Evolutionary conservation across 92 coral and sea anemone genomes (phyloP), one percentile per base, ranked within the genome.

Genomic region (Phymanthus crucifer): DNA sequence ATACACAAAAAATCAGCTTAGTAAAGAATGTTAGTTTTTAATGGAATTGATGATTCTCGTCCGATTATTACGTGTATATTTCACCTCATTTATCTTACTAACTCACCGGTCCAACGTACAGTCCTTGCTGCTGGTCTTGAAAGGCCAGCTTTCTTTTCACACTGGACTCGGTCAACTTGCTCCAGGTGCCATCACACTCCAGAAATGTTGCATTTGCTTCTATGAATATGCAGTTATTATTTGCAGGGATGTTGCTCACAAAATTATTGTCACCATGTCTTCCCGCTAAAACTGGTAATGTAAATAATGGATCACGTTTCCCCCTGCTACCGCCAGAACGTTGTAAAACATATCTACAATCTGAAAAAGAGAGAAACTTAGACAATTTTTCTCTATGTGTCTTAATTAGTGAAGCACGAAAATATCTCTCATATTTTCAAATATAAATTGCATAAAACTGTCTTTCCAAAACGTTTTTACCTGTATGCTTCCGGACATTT

Each of bases 141-240:
- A 82, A 74, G 18, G 54, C 31, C 54, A 68, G 35, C 37, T 78
- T 32, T 17, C 18, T 43, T 31, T 37, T 43, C 66, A 78, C 27
- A 10, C 6, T 68, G 36, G 23, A 38, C 29, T 68, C 43, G 32
- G 26, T 47, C 32, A 78, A 69, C 40, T 45, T 24, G 13, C 75
- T 48, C 83, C 83, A 78, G 31, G 75, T 68, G 8, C 83, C 83
- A 78, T 78, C 83, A 48, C 83, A 78, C 24, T 78, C 16, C 12
- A 78, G 47, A 47, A 43, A 78, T 32, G 83, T 64, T 14, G 83
- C 45, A 17, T 68, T 47, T n/a, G 27, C 70, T 67, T 47, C 32
- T 31, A 46, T n/a, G 50, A 68, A 32, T 16, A 6, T 78, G 27
- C 83, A 78, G 50, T n/a, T 78, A 38, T 40, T 64, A 45, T 47